These are phyloP conservation scores for Neodon shergylaensis DNA, from an alignment of 2,113 vertebrate genomes.

Conservation along the genomic window DNA sequence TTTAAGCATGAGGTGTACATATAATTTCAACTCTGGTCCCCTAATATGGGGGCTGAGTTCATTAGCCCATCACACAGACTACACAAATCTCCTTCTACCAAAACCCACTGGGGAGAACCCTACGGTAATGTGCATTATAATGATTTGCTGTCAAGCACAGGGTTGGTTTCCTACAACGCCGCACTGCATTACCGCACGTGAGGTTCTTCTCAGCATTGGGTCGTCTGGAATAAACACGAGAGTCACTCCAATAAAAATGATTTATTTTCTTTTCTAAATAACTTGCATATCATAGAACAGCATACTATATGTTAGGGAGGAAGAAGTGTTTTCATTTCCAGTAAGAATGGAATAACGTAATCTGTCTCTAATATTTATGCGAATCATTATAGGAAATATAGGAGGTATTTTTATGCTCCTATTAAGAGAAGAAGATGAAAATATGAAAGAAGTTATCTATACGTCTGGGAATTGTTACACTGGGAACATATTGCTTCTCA, in stretches of 20 bases:
- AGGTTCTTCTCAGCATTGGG: conserved; percentile 58
- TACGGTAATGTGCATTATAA: conserved; percentile 53
- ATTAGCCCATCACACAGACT: conserved; percentile 72
- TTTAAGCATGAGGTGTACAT: conserved; percentile 15
- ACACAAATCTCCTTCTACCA: conserved; percentile 73
- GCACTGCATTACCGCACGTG: conserved; percentile 24
- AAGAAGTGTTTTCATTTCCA: conserved; percentile 53
- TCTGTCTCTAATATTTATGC: background rate
- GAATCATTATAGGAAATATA: background rate
- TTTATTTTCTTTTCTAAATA: conserved; percentile 70
- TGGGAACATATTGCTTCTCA: background rate
- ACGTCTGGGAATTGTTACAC: background rate
- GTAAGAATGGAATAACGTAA: conserved; percentile 25
- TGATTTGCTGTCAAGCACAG: conserved; percentile 71
- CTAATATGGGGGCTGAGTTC: conserved; percentile 78
- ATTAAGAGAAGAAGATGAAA: background rate
- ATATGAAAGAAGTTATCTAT: background rate
- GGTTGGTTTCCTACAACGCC: conserved; percentile 35
- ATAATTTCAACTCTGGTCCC: conserved; percentile 72
- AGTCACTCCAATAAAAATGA: conserved; percentile 62
- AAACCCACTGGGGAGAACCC: conserved; percentile 74
- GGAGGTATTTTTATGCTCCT: background rate
- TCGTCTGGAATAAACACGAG: conserved; percentile 78
- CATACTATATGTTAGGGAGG: background rate
- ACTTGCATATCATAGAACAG: conserved; percentile 49